Conservation (phyloP, 2,113 vertebrate species). For the Parotia lawesii region DNA sequence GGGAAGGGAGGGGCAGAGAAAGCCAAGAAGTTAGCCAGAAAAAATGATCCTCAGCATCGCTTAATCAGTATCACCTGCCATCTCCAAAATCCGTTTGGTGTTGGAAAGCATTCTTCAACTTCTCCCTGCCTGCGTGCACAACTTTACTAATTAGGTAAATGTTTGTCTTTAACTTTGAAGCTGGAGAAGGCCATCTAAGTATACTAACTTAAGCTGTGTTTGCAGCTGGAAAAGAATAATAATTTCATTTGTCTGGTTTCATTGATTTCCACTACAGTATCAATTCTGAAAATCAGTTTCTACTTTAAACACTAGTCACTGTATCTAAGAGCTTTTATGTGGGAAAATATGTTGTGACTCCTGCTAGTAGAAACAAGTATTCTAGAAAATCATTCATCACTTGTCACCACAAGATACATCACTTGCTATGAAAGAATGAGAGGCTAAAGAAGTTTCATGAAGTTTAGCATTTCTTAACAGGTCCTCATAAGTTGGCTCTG, state of each 20-base stretch:
- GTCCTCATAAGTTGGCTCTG: neutral
- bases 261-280: neutral
- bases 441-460: neutral
- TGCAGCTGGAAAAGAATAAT: neutral
- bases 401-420: neutral
- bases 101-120: neutral
- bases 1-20: neutral
- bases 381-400: neutral
- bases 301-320: neutral
- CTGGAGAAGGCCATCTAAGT: neutral
- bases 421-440: neutral
- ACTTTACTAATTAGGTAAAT: neutral
- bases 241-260: neutral
- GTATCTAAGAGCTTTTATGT: neutral
- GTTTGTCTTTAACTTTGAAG: neutral
- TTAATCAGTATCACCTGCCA: neutral
- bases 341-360: neutral
- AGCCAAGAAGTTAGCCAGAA: neutral
- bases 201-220: neutral
- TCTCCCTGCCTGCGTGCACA: neutral
- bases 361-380: neutral
- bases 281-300: neutral
- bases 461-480: neutral
- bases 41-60: neutral
- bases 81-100: neutral